A percentile compares a stretch with the other conserved stretches of the same genome.
phyloP scores from a whole-genome alignment of 2,888 invertebrate genomes.

The Nemapogon koenigi region DNA sequence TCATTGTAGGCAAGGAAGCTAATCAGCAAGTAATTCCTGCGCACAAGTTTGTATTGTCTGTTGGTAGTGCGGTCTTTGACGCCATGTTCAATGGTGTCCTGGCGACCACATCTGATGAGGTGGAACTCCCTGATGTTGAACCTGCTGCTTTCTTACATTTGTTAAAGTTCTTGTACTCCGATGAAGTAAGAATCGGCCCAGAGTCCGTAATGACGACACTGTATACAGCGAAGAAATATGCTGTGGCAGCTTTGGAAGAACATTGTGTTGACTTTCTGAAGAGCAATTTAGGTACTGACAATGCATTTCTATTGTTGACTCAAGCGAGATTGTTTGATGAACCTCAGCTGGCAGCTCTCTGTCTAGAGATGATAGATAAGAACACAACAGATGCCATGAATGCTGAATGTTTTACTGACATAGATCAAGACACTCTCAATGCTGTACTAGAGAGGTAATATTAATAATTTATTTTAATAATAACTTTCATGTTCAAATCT shows the following conservation, averaged over 20 bases:
- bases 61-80: constrained; percentile 86
- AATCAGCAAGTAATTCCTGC: constrained; percentile 77
- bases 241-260: constrained; percentile 81
- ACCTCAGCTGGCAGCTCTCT: constrained; percentile 79
- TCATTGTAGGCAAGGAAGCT: constrained; percentile 76
- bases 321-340: constrained; percentile 84
- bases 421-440: constrained; percentile 80
- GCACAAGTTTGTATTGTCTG: constrained; percentile 80
- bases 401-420: constrained; percentile 83
- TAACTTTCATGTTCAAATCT: no score
- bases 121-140: constrained; percentile 84
- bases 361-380: constrained; percentile 84
- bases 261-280: constrained; percentile 82
- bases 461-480: constrained; percentile 11
- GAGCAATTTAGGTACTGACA: constrained; percentile 78
- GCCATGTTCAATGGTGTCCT: constrained; percentile 85
- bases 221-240: constrained; percentile 88
- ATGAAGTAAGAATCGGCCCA: constrained; percentile 83
- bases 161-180: constrained; percentile 77
- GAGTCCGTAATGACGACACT: constrained; percentile 88
- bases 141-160: constrained; percentile 81
- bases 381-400: constrained; percentile 80
- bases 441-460: constrained; percentile 70
- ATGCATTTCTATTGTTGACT: constrained; percentile 82
- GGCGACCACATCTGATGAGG: constrained; percentile 71